Evolutionary conservation across 2,797 vertebrate genomes (phyloP).

Genomic region (Tiaroga cobitis): DNA sequence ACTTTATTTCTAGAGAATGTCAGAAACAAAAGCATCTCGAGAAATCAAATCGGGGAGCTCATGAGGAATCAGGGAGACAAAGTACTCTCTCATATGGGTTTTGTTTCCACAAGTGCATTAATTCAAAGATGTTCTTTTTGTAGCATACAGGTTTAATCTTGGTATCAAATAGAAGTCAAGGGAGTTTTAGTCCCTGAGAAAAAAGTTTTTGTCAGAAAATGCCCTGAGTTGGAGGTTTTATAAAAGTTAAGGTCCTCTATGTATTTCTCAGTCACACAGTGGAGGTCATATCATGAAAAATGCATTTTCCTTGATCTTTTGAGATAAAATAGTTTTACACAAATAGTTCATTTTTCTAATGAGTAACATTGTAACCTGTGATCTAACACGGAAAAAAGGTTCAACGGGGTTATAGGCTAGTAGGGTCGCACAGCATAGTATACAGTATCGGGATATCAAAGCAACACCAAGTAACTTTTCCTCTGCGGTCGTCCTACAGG

Average conservation of each 20-base stretch:
- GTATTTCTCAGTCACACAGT: background rate
- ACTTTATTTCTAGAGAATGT: conserved; percentile 20
- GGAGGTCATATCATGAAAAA: background rate
- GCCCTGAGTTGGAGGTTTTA: background rate
- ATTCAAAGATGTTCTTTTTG: conserved; percentile 7
- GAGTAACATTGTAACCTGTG: background rate
- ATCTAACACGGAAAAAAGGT: background rate
- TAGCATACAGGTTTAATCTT: background rate
- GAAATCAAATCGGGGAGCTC: conserved; percentile 37
- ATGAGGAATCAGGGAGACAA: conserved; percentile 10
- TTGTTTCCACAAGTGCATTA: conserved; percentile 4
- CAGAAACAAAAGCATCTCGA: conserved; percentile 15
- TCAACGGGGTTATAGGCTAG: background rate
- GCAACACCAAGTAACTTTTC: too few relatives aligned
- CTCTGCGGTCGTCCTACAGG: too few relatives aligned
- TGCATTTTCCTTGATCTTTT: background rate
- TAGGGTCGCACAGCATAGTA: background rate
- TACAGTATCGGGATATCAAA: too few relatives aligned
- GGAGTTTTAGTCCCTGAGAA: conserved; percentile 7
- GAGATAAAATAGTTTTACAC: background rate
- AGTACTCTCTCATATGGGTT: background rate
- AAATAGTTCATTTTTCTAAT: background rate
- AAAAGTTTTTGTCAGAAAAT: background rate
- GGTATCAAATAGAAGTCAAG: background rate
- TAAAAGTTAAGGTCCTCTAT: background rate